Evolutionary conservation across 2,113 vertebrate species (phyloP).

Genomic region (Scomber scombrus): DNA sequence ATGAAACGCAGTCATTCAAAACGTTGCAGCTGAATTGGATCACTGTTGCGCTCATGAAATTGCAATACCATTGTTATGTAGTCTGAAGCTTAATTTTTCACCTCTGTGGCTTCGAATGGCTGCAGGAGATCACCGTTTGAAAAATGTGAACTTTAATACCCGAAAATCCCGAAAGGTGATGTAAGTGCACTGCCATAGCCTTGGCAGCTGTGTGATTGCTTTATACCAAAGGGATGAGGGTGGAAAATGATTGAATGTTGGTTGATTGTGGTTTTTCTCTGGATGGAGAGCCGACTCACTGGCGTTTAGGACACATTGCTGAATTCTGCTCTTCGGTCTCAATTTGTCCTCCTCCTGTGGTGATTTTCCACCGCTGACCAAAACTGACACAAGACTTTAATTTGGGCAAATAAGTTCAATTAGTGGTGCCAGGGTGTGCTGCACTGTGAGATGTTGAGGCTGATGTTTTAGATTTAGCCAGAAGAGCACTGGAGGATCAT

Average conservation of each 20-base stretch:
- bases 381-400: conserved; percentile 15
- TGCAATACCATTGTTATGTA: conserved; percentile 9
- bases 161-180: conserved; percentile 52
- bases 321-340: conserved; percentile 23
- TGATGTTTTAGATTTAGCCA: conserved; percentile 21
- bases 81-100: conserved; percentile 23
- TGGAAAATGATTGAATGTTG: conserved; percentile 42
- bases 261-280: conserved; percentile 40
- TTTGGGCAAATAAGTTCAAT: conserved; percentile 25
- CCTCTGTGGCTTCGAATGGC: conserved; percentile 11
- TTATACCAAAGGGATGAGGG: conserved; percentile 41
- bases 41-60: background rate
- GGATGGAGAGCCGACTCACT: background rate
- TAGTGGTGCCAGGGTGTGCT: background rate
- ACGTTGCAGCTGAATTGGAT: background rate
- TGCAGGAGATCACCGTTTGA: conserved; percentile 21
- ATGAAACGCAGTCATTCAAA: conserved; percentile 12
- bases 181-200: conserved; percentile 47
- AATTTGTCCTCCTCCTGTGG: conserved; percentile 10
- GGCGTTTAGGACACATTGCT: conserved; percentile 21
- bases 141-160: conserved; percentile 45
- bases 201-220: conserved; percentile 46
- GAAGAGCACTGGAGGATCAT: background rate
- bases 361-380: conserved; percentile 29
- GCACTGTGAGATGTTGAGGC: conserved; percentile 12